Percentiles rank a stretch among this genome's conserved stretches.
These are phyloP conservation scores for Ylistrum balloti DNA, from an alignment of 1,140 invertebrate genomes.

Conservation along the genomic window DNA sequence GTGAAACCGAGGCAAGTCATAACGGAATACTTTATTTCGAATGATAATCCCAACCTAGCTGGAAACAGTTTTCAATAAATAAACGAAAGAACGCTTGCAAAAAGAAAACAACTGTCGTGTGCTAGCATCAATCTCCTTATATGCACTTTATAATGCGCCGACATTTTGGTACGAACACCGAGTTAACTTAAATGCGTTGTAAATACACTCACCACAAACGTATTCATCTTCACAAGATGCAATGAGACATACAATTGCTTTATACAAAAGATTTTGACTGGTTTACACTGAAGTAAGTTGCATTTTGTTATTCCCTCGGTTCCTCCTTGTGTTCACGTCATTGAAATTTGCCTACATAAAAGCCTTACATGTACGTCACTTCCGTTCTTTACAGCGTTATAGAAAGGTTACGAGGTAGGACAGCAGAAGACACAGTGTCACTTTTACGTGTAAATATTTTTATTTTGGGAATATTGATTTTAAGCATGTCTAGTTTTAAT, in stretches of 20 bases:
- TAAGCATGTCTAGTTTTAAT: neutral
- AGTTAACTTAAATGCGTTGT: neutral
- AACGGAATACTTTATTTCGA: too few species aligned
- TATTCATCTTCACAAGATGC: constrained; percentile 61
- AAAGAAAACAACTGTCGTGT: constrained; percentile 18
- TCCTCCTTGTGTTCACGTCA: constrained; percentile 70
- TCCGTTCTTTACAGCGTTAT: constrained; percentile 43
- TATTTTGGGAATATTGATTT: neutral
- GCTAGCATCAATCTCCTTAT: constrained; percentile 37
- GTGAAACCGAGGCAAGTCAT: too few species aligned
- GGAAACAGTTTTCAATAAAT: neutral
- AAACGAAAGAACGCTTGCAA: neutral
- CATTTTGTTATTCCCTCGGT: constrained; percentile 62
- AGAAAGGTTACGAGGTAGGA: neutral
- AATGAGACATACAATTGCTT: neutral
- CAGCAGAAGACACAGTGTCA: neutral
- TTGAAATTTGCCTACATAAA: constrained; percentile 59
- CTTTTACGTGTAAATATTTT: neutral
- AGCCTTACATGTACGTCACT: constrained; percentile 50
- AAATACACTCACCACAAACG: constrained; percentile 67
- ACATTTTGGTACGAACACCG: neutral
- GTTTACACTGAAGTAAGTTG: constrained; percentile 25
- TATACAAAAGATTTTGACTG: constrained; percentile 3
- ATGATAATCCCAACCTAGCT: too few species aligned
- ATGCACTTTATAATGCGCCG: neutral